Evolutionary conservation across 2,797 vertebrate genomes (phyloP), one percentile per base, ranked within the genome.

Genomic region (Acipenser ruthenus): DNA sequence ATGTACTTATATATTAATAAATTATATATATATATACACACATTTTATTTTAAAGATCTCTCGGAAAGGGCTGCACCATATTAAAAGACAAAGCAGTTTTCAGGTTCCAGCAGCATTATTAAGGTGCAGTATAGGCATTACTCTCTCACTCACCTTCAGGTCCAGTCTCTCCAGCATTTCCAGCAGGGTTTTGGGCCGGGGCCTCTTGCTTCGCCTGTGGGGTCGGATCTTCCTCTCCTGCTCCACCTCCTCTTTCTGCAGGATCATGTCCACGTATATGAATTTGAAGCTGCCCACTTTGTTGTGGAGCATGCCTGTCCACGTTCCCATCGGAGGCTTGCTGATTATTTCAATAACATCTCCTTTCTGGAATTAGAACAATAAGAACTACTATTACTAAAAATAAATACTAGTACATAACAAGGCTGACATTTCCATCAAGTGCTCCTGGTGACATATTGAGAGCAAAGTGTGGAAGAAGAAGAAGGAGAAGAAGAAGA

Each of bases 231-330:
- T 93, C 59, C 84, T 91, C 10, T 83, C 81, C 11, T 75, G 7
- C 7, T 69, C 77, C 3, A 70, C 74, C 73, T 84, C 88, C 61
- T 88, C 87, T 78, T 94, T 92, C 49, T 79, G 73, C 62, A 97
- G 69, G 80, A 37, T 37, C 52, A 93, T 68, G 56, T 99, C 93
- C 70, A 98, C 95, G 0, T 98, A 99, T 82, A 99, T 93, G 73
- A 99, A 99, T 80, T 98, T 99, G 79, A 98, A 99, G 73, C 83
- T 92, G 63, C 96, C 96, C 13, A 92, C 79, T 78, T 89, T 94
- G 73, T 90, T 89, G 53, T 95, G 92, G 71, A 98, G 71, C 87
- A 93, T 84, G 59, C 95, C 96, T 0, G 89, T 96, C 96, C 96
- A 99, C 78, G 92, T 97, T 48, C 96, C 96, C 93, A 96, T 95